Base-by-base conservation (phyloP, 2,888 invertebrate genomes). In the Andrena chrysosceles region DNA sequence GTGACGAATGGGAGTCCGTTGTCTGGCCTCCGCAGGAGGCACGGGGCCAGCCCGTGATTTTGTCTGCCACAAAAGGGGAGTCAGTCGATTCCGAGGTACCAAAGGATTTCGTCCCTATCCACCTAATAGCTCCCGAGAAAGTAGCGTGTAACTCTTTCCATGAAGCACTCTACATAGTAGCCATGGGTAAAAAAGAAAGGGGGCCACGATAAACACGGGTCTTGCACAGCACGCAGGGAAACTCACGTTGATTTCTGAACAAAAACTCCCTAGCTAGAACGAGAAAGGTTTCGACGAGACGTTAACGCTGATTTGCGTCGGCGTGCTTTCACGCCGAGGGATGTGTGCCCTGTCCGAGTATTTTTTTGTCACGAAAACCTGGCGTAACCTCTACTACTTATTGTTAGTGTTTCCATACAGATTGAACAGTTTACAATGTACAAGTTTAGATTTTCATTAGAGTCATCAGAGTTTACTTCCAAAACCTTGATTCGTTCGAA, bases 21-120 rank as follows among this genome's bases (percentile, higher is more conserved):
- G 56, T 35, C 35, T 13, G 48, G 4, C 49, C n/a, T 35, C 42
- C 26, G 29, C 5, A 20, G 29, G 49, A 64, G 35, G 2, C 26
- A n/a, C 7, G 26, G 54, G 10, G 7, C 35, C 33, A 2, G 6
- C 49, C 33, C n/a, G n/a, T n/a, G n/a, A n/a, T n/a, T n/a, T 23
- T 20, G 42, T 49, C 33, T 63, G 48, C 78, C 68, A 56, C 54
- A 63, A 48, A 69, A 69, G 35, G 10, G 62, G 63, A 13, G 26
- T 26, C 20, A 33, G 20, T 54, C 60, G 77, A 77, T 35, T 20
- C 69, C 23, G n/a, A 59, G 23, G 48, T 33, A 54, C 56, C 31
- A 6, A 23, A 52, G 52, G 23, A 35, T 69, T 35, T 48, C 26
- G 68, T 49, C 56, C 52, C 20, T n/a, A 33, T 42, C 54, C 42